Percentiles rank a stretch among this genome's conserved stretches.
Conservation (phyloP, 2,797 vertebrate species). For the Bovichtus diacanthus region DNA sequence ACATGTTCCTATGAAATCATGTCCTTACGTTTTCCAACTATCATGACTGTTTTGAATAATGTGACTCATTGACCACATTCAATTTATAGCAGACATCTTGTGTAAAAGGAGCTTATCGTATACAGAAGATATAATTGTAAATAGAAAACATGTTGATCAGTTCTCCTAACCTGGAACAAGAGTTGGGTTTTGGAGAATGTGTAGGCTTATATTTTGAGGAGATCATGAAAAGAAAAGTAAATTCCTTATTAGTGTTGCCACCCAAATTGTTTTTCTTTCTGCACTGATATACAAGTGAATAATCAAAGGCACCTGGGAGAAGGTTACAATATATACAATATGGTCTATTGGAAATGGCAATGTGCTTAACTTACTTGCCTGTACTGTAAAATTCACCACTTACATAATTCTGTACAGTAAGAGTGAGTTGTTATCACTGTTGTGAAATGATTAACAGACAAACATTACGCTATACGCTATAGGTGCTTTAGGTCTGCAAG, state of each 20-base stretch:
- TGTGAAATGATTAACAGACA: constrained; percentile 27
- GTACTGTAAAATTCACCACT: neutral
- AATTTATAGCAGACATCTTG: neutral
- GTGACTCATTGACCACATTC: neutral
- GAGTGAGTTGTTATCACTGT: constrained; percentile 8
- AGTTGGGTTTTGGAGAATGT: neutral
- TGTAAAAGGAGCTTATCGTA: neutral
- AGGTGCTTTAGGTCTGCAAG: neutral
- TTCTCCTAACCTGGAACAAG: neutral
- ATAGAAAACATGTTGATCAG: neutral
- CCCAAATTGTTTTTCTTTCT: neutral
- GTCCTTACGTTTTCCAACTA: no score
- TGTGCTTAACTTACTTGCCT: neutral
- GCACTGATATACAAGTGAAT: neutral
- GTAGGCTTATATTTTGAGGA: neutral
- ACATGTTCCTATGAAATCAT: neutral
- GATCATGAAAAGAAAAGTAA: neutral
- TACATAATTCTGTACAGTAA: neutral
- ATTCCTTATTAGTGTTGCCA: neutral
- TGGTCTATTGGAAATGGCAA: neutral
- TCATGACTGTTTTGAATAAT: neutral
- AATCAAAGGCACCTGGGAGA: neutral
- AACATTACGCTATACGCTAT: neutral
- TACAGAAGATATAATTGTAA: neutral
- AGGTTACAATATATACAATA: neutral